Evolutionary conservation across 2,113 vertebrate genomes (phyloP).

Genomic region (Spheniscus mendiculus): DNA sequence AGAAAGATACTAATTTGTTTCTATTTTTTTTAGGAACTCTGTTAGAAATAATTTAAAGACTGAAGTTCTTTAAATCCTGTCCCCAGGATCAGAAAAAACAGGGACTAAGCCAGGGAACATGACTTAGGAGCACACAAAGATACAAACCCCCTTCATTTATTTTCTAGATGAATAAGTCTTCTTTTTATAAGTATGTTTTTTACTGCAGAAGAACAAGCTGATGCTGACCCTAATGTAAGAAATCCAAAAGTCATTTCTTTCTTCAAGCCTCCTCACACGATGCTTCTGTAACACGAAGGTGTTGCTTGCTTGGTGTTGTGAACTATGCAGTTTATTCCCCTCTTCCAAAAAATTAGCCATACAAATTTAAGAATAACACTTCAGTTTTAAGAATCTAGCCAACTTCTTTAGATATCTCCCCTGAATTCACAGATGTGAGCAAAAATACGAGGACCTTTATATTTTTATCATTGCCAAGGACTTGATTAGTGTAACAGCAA

Average conservation of each 20-base stretch:
- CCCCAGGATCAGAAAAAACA: neutral
- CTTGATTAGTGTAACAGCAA: neutral
- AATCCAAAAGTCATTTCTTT: neutral
- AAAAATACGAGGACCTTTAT: neutral
- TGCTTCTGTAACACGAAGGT: neutral
- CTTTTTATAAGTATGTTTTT: neutral
- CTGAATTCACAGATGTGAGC: neutral
- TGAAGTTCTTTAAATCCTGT: neutral
- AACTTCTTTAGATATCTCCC: neutral
- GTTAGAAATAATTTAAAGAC: neutral
- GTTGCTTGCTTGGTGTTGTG: neutral
- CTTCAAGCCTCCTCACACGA: fast-evolving
- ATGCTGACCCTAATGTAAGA: neutral
- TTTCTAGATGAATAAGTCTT: neutral
- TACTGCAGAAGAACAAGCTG: neutral
- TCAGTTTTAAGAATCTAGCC: neutral
- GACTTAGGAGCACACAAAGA: neutral
- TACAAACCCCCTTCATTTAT: neutral
- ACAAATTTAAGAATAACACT: neutral
- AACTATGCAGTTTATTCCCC: neutral
- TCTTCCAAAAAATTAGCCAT: neutral
- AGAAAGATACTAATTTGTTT: neutral
- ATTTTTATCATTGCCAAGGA: neutral
- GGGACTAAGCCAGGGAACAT: neutral
- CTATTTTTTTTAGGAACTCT: neutral